A percentile compares a stretch with the other conserved stretches of the same genome.
These are phyloP conservation scores for Deilephila porcellus DNA, from an alignment of 2,888 invertebrate genomes.

Conservation along the genomic window DNA sequence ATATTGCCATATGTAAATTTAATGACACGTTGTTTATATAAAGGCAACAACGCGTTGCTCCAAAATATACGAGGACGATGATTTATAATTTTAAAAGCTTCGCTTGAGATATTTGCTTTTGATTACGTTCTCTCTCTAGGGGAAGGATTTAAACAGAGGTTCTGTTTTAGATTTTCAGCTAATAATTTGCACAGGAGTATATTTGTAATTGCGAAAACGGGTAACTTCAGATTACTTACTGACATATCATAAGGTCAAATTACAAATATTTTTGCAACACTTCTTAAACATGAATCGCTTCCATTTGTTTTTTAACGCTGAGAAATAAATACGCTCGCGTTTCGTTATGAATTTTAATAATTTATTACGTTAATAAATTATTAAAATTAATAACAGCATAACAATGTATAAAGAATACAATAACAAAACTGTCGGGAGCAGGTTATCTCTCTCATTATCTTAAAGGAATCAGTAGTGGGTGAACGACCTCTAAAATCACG, in stretches of 20 bases:
- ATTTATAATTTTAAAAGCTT: slow-evolving; percentile 40
- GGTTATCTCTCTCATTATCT: slow-evolving; percentile 61
- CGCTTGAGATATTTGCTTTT: too few species aligned
- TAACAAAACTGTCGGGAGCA: slow-evolving; percentile 61
- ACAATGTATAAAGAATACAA: slow-evolving; percentile 62
- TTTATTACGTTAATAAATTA: slow-evolving; percentile 60
- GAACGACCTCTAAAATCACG: slow-evolving; percentile 70
- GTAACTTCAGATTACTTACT: too few species aligned
- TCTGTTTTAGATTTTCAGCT: too few species aligned
- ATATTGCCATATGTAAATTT: slow-evolving; percentile 73
- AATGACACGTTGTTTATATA: slow-evolving; percentile 69
- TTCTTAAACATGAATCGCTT: too few species aligned
- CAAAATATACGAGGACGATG: slow-evolving; percentile 50
- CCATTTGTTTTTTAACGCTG: too few species aligned
- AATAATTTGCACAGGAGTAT: too few species aligned
- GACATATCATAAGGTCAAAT: too few species aligned
- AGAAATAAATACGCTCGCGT: slow-evolving; percentile 6
- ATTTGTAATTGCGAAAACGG: too few species aligned
- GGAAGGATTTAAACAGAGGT: too few species aligned
- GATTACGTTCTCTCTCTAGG: too few species aligned
- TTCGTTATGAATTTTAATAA: too few species aligned
- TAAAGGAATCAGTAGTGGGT: slow-evolving; percentile 71
- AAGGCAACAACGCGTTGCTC: slow-evolving; percentile 54
- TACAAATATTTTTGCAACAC: too few species aligned
- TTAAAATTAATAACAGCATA: slow-evolving; percentile 59